Percentiles rank a stretch among this genome's conserved stretches.
These are phyloP conservation scores for Lithophane semibrunnea DNA, from an alignment of 2,888 invertebrate genomes.

Conservation along the genomic window DNA sequence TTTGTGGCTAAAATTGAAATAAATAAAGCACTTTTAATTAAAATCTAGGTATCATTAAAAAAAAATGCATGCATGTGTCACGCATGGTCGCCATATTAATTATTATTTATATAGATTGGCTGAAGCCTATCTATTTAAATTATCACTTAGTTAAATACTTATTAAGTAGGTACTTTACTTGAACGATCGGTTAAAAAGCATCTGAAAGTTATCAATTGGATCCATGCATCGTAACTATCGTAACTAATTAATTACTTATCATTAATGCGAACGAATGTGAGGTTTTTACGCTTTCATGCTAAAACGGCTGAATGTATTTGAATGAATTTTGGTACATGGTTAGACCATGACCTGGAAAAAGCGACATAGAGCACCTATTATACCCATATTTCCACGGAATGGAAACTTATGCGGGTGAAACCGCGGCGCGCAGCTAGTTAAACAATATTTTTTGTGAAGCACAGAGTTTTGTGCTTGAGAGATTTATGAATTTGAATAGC, in stretches of 20 bases:
- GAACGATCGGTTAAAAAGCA: neutral
- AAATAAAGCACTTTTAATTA: neutral
- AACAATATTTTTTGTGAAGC: neutral
- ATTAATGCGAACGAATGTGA: no score
- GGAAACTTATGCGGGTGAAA: no score
- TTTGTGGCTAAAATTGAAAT: constrained; percentile 45
- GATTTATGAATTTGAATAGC: no score
- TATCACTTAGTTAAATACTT: neutral
- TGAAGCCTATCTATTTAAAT: neutral
- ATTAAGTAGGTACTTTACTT: neutral
- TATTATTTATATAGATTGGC: constrained; percentile 2
- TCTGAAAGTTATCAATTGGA: neutral
- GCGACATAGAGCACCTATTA: no score
- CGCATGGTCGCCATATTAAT: neutral
- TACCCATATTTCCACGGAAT: no score
- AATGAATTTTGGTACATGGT: no score
- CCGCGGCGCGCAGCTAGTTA: no score
- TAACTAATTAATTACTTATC: no score
- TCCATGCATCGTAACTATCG: neutral
- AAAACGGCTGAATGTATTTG: no score
- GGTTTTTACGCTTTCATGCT: no score
- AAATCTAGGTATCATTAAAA: neutral
- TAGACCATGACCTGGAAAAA: no score
- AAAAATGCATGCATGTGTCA: constrained; percentile 7
- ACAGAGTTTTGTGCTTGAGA: neutral